Evolutionary conservation across 2,113 vertebrate species (phyloP), one percentile per base, ranked within the genome.

Genomic region (Pachypanchax playfairii): DNA sequence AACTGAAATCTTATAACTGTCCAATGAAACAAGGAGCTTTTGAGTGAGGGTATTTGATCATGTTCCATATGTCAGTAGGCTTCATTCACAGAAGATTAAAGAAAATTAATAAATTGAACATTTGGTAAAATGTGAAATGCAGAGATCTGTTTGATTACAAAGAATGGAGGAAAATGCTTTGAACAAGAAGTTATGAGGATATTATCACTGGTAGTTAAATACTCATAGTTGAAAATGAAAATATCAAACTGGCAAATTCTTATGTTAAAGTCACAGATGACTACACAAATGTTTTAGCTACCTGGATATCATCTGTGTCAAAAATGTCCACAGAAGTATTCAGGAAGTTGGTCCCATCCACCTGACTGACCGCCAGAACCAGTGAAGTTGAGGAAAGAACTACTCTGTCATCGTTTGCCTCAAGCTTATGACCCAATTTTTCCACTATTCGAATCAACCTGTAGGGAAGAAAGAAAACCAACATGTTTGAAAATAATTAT

Each of bases 361-460:
- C 88, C 73, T 67, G 93, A 28, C 82, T 75, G 70, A 97, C 93
- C 0, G 93, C 92, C 77, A 98, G 79, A 82, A 93, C 93, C 86
- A 98, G 85, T 1, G 92, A 93, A 47, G 79, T 60, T 2, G 94
- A 85, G 4, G 80, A 87, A 18, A 98, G 71, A 67, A 72, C 79
- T 63, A 74, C 86, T 7, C 61, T 84, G 3, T 66, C 68, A 14
- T 77, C 77, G 4, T 76, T 54, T 39, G 98, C 87, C 8, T 84
- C 87, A 81, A 98, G 41, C 75, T 94, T 94, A 57, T 95, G 67
- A 48, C 91, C 95, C 67, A 98, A 83, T 17, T 59, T 70, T 75
- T 97, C 94, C 54, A 99, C 94, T 22, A 92, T 55, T 48, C 76
- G 87, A 73, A 97, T 91, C 77, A 98, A 80, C 83, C 97, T 98